Percentiles rank a stretch among this genome's conserved stretches.
These are phyloP conservation scores for Ypsolopha sequella DNA, from an alignment of 2,888 invertebrate species.

Conservation along the genomic window DNA sequence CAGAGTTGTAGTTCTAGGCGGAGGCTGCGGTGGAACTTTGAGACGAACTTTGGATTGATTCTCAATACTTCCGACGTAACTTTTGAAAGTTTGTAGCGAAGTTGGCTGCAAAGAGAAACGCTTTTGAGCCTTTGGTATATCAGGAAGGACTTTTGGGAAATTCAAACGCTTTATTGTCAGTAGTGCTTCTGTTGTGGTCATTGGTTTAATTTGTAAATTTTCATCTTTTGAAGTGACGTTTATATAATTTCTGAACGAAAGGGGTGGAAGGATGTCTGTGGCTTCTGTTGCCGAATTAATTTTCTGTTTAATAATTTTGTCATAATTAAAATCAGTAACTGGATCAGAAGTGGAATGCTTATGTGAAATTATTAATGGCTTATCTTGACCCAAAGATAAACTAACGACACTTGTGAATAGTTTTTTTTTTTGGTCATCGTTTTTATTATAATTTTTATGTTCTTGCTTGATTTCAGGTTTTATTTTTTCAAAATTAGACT, in stretches of 20 bases:
- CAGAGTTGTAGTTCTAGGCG: constrained; percentile 79
- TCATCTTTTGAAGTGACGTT: constrained; percentile 83
- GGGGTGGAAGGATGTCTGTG: constrained; percentile 48
- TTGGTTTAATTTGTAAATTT: constrained; percentile 28
- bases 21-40: constrained; percentile 77
- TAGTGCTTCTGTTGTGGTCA: constrained; percentile 79
- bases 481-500: constrained; percentile 34
- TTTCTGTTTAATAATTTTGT: constrained; percentile 40
- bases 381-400: constrained; percentile 34
- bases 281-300: constrained; percentile 27
- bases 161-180: constrained; percentile 81
- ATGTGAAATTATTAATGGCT: constrained; percentile 68
- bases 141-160: constrained; percentile 89
- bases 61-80: constrained; percentile 32
- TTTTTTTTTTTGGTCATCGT: no score
- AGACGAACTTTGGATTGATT: constrained; percentile 35
- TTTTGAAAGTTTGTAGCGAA: constrained; percentile 47
- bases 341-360: constrained; percentile 79
- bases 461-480: constrained; percentile 14
- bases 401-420: constrained; percentile 48
- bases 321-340: constrained; percentile 70
- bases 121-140: constrained; percentile 73
- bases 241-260: constrained; percentile 70
- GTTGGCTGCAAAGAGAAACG: constrained; percentile 76
- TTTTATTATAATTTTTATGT: constrained; percentile 18